Base-by-base conservation (phyloP, 2,113 vertebrate species). In the Mola mola region DNA sequence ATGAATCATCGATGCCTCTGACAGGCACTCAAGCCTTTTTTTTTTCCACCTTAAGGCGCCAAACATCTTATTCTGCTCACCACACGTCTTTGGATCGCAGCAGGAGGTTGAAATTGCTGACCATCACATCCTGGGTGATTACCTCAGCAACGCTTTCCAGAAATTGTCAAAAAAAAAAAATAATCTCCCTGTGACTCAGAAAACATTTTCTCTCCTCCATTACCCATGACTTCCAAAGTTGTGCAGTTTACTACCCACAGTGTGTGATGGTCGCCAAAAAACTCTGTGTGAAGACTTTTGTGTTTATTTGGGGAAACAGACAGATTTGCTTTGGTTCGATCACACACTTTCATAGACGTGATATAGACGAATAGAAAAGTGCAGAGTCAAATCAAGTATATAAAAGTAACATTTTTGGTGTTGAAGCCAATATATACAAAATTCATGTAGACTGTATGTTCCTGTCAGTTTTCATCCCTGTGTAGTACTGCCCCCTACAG, bases 401-500 rank as follows among this genome's bases (percentile, higher is more conserved):
- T 7, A 29, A 9, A 29, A 29, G 28, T 5, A 29, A 55, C 28
- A 36, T 51, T 58, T 40, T 19, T 13, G 19, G 40, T 60, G n/a
- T n/a, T n/a, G n/a, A n/a, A n/a, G n/a, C n/a, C n/a, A n/a, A n/a
- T n/a, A n/a, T n/a, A n/a, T n/a, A n/a, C n/a, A n/a, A n/a, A n/a
- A n/a, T n/a, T 7, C 53, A 22, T 40, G 41, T 56, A 20, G 43
- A n/a, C 26, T 38, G 20, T 25, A 66, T 63, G 41, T 22, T 7
- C 28, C 9, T n/a, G n/a, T 16, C 36, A 1, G 4, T n/a, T 13
- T 16, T 13, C 36, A 38, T 38, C 12, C 13, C 41, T 78, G 68
- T 85, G 57, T 56, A 68, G 21, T 36, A 84, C 70, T 87, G 87
- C 83, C 88, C 88, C 53, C 88, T 25, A 47, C 60, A 72, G 86